Evolutionary conservation across 2,113 vertebrate genomes (phyloP).

Genomic region (Hemiscyllium ocellatum): DNA sequence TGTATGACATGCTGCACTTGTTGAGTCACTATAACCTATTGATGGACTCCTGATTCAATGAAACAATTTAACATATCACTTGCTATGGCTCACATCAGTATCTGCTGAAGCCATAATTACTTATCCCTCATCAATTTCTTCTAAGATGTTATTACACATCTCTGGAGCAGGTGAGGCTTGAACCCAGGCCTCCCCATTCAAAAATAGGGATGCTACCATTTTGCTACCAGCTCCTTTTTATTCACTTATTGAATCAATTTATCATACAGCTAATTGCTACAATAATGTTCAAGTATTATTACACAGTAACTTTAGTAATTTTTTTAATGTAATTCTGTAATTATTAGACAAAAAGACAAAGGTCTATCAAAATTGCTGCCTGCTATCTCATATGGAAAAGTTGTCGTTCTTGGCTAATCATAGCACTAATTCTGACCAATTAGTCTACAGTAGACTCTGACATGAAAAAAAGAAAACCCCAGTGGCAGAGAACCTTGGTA

Average conservation of each 20-base stretch:
- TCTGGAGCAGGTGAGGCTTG: too few species aligned
- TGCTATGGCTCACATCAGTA: neutral
- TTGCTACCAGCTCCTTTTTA: neutral
- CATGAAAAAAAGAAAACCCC: neutral
- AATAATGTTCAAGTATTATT: neutral
- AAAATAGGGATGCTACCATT: too few species aligned
- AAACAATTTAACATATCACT: slow-evolving; percentile 30
- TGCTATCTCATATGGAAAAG: neutral
- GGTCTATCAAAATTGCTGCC: neutral
- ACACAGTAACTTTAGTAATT: neutral
- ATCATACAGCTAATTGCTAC: neutral
- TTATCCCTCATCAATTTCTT: too few species aligned
- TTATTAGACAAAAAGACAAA: neutral
- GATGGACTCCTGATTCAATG: neutral
- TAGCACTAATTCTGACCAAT: neutral
- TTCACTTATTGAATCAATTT: slow-evolving; percentile 15
- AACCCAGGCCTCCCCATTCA: too few species aligned
- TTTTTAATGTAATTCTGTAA: neutral
- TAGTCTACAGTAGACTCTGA: neutral
- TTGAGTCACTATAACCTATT: slow-evolving; percentile 12
- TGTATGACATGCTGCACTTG: neutral
- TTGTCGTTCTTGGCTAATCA: neutral
- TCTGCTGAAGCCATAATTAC: neutral
- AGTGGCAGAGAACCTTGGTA: neutral
- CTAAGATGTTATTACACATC: too few species aligned